Evolutionary conservation across 2,797 vertebrate species (phyloP), one percentile per base, ranked within the genome.

Genomic region (Tinamus major): DNA sequence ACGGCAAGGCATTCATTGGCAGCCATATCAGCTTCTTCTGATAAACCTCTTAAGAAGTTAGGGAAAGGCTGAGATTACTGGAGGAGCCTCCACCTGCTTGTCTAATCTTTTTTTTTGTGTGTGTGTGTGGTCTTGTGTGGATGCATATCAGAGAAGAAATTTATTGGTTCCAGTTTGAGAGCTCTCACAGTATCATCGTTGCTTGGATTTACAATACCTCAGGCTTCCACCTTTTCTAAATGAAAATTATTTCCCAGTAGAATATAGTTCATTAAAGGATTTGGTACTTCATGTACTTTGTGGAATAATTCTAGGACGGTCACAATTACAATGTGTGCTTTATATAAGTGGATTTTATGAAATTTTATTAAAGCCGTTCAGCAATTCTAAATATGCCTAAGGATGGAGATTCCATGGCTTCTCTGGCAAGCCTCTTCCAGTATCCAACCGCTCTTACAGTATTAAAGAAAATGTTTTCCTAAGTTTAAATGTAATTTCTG

Each of bases 211-310:
- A n/a, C 15, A 8, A 75, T 24, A 9, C 31, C 7, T 76, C 51
- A 70, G 27, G 13, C 59, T 71, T 31, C 18, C 14, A 24, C 18
- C 3, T 3, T 61, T 80, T 80, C 21, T 48, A 58, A 76, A 64
- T 31, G 4, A 15, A 64, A 76, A 59, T 51, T 48, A 48, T 70
- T 88, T 85, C 75, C 41, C 26, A 53, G 8, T 10, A 31, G 53
- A 55, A 55, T 55, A 55, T 55, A 55, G 27, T 55, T 65, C 33
- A 88, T 7, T 55, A 37, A 59, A 69, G 51, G 13, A 27, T 58
- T 41, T 46, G 44, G 37, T 33, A 0, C 1, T 46, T 20, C 21
- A 27, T 35, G 1, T 0, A 53, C 53, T 46, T 53, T n/a, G 8
- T 29, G 29, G 13, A 51, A 59, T 4, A 84, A 17, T 20, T 75